These are phyloP conservation scores for Montifringilla adamsi DNA, from an alignment of 2,113 vertebrate genomes.

Conservation along the genomic window DNA sequence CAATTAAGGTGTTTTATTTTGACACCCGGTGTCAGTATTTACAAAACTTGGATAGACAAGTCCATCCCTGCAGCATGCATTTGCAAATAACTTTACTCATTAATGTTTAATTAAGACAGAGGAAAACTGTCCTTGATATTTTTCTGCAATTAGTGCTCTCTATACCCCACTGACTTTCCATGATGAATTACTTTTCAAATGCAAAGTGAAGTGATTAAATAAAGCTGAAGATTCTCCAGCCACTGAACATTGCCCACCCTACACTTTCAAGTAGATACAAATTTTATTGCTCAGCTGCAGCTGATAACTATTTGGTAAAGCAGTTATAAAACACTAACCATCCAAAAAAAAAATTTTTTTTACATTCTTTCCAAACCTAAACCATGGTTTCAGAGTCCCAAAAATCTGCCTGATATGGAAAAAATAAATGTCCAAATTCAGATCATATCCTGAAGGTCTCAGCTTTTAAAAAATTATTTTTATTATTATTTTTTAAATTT, in stretches of 20 bases:
- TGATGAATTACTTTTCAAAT: constrained; percentile 87
- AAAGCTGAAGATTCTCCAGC: constrained; percentile 76
- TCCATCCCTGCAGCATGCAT: constrained; percentile 77
- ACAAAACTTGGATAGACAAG: constrained; percentile 77
- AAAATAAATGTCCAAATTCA: not conserved
- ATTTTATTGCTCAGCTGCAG: not conserved
- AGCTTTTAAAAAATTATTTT: not conserved
- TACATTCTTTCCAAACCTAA: not conserved
- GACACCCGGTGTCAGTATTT: constrained; percentile 78
- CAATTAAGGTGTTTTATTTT: constrained; percentile 82
- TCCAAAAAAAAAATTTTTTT: not conserved
- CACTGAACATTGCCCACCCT: constrained; percentile 49
- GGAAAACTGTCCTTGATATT: constrained; percentile 84
- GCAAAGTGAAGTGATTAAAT: constrained; percentile 84
- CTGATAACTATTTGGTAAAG: not conserved
- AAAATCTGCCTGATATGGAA: not conserved
- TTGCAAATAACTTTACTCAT: constrained; percentile 84
- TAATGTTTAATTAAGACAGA: constrained; percentile 86
- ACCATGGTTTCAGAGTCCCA: not conserved
- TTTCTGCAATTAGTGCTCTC: constrained; percentile 81
- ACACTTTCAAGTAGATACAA: constrained; percentile 36
- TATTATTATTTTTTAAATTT: too few species aligned
- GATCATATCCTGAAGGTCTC: not conserved
- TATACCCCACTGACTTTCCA: constrained; percentile 79
- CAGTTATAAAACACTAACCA: not conserved